phyloP scores from a whole-genome alignment of 2,797 vertebrate genomes.

The Hippopotamyrus pictus region DNA sequence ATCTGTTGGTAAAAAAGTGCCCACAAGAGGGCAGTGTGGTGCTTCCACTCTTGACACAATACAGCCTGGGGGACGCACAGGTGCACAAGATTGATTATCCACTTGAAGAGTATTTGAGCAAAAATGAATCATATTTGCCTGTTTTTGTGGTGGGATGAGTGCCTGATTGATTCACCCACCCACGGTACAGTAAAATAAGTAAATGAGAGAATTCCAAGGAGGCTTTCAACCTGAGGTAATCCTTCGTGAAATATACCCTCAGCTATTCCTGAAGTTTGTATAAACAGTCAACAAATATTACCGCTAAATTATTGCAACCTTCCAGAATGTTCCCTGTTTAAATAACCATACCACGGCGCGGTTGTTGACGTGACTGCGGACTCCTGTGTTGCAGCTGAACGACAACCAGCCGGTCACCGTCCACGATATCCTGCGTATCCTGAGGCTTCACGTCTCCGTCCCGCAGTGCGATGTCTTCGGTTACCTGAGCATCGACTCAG shows the following conservation, averaged over 20 bases:
- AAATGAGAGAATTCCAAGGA: background rate
- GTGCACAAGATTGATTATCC: background rate
- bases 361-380: background rate
- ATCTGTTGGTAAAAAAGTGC: background rate
- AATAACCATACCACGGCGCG: background rate
- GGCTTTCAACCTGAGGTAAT: background rate
- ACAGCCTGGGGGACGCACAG: background rate
- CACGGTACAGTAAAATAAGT: background rate
- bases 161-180: background rate
- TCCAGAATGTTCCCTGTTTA: background rate
- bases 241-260: background rate
- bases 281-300: background rate
- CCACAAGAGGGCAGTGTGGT: constrained; percentile 14
- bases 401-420: constrained; percentile 80
- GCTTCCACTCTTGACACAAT: background rate
- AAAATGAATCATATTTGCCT: background rate
- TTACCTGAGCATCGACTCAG: constrained; percentile 88
- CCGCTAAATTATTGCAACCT: background rate
- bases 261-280: background rate
- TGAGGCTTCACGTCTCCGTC: constrained; percentile 85
- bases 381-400: constrained; percentile 65
- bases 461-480: constrained; percentile 95
- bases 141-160: background rate
- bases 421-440: constrained; percentile 78
- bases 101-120: background rate